Evolutionary conservation across 2,113 vertebrate genomes (phyloP), one percentile per base, ranked within the genome.

Genomic region (Aythya baeri): DNA sequence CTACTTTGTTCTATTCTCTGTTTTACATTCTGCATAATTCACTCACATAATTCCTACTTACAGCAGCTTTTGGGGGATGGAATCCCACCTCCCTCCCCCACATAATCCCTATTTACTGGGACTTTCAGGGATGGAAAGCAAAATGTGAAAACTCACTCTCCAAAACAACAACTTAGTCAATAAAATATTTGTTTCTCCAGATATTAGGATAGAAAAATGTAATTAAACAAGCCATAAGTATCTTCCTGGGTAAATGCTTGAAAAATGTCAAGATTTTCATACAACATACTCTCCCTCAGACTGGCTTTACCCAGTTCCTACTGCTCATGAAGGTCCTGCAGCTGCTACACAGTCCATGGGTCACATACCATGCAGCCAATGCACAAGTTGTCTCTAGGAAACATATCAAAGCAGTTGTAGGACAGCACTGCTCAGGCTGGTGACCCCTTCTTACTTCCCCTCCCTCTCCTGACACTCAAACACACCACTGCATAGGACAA

Each of bases 401-500:
- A 80, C 32, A 32, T 17, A 49, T 44, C 73, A 70, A 67, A 81
- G 55, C 13, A 15, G 9, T 21, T 52, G 31, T 41, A 21, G 4
- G 9, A 14, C 54, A 52, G 41, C n/a, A 20, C 11, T 43, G 41
- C 61, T 82, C 49, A 14, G 34, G 44, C 43, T 54, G 22, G 20
- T 79, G 55, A 36, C 4, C 6, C 34, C 2, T 25, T 54, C 31
- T 58, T 43, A 16, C 32, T 2, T 17, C 14, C 6, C 7, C 26
- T 20, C 25, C 14, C 17, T 57, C 9, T 22, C 43, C 34, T 46
- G 25, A 22, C 55, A 31, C 41, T 18, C 34, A 44, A 31, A 57
- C 2, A 1, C 23, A 27, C 1, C n/a, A 5, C 0, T 14, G 25
- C 36, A 31, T 1, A 13, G 70, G 21, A 29, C 26, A 23, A 31